Percentiles rank a stretch among this genome's conserved stretches.
phyloP scores from a whole-genome alignment of 2,113 vertebrate genomes.

The Bubo scandiacus region DNA sequence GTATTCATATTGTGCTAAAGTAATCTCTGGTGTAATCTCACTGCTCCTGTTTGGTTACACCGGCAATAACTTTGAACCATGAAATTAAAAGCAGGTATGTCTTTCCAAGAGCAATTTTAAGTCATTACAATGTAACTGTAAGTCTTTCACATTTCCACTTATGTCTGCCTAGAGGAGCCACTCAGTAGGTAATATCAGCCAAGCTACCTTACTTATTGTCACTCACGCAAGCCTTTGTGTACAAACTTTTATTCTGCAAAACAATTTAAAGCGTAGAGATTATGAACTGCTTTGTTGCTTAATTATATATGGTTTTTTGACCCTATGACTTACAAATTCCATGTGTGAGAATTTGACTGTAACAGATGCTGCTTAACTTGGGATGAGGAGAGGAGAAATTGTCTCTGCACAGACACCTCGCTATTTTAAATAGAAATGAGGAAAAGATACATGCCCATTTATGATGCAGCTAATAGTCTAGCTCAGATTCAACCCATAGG shows the following conservation, averaged over 20 bases:
- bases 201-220: background rate
- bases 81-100: background rate
- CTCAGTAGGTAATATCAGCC: background rate
- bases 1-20: background rate
- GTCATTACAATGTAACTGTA: background rate
- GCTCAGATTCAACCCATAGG: background rate
- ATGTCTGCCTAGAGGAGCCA: background rate
- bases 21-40: background rate
- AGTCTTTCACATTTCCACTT: background rate
- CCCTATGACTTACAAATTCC: background rate
- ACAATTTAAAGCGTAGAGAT: background rate
- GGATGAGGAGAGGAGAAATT: background rate
- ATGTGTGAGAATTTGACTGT: background rate
- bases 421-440: background rate
- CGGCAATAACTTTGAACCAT: background rate
- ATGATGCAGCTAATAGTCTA: background rate
- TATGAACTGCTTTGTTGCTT: background rate
- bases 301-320: background rate
- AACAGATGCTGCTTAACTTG: background rate
- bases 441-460: background rate
- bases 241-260: background rate
- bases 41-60: background rate
- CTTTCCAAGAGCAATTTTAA: slow-evolving; percentile 17
- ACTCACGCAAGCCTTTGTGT: background rate
- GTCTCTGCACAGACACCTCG: background rate